Evolutionary conservation across 2,797 vertebrate species (phyloP), one percentile per base, ranked within the genome.

Genomic region (Gobionotothen gibberifrons): DNA sequence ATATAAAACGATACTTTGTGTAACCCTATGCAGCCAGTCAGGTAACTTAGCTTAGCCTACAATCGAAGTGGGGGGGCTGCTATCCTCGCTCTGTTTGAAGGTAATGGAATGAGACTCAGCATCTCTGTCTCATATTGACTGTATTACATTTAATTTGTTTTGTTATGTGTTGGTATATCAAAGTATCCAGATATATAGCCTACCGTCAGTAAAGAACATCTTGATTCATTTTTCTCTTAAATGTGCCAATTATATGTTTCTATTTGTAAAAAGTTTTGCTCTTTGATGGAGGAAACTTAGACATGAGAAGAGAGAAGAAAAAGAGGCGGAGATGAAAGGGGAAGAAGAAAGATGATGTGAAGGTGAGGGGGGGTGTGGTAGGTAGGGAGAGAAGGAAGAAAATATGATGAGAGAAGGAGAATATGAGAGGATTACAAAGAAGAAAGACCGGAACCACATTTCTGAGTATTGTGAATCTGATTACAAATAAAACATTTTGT

Each of bases 381-480:
- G 51, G 19, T 6, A 46, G 32, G 22, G 57, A 56, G 9, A 53
- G 19, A 21, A 40, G 39, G 22, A 32, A 32, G n/a, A 54, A 49
- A 44, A 21, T 14, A 47, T 40, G 49, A 42, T 17, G 44, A 64
- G 12, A 19, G 22, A 14, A 17, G 57, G n/a, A 59, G 21, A 58
- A 71, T 17, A 47, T n/a, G 14, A 62, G 42, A 48, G 0, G 21
- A 49, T 44, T 58, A 46, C 14, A 73, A 29, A 36, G 26, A 73
- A 69, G 36, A 53, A 14, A 29, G 3, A 44, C 19, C 65, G n/a
- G 40, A 63, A 56, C n/a, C 47, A 72, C 42, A 54, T 74, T 56
- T 68, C 55, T 79, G 55, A 81, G 73, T 74, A 85, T 49, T 69
- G 22, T 62, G 21, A 76, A 57, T 67, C 32, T 68, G 60, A 81